Percentiles rank a stretch among this genome's conserved stretches.
phyloP scores from a whole-genome alignment of 2,113 vertebrate genomes.

The Sapayoa aenigma region DNA sequence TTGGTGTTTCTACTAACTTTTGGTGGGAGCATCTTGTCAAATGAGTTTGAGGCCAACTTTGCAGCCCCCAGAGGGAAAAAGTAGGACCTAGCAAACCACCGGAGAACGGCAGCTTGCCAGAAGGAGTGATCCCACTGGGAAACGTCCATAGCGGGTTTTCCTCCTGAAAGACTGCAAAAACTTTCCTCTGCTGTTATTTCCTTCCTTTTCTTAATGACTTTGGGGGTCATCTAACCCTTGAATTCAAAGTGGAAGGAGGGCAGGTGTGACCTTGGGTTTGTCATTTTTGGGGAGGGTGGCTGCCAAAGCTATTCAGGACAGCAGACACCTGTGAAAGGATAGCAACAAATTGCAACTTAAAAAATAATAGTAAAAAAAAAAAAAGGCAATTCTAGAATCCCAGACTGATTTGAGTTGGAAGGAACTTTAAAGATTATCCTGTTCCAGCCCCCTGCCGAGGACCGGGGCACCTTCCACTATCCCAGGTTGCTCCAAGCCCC shows the following conservation, averaged over 20 bases:
- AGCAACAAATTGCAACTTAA: neutral
- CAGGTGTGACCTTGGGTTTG: neutral
- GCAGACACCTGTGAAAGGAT: neutral
- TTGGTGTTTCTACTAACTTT: neutral
- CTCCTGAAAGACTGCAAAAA: neutral
- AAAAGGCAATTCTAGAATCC: neutral
- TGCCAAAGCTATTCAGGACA: neutral
- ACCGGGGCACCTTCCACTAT: rapidly evolving
- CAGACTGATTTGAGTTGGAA: neutral
- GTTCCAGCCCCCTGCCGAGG: rapidly evolving
- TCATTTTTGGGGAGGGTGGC: neutral
- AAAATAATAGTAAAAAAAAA: neutral
- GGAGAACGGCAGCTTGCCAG: neutral
- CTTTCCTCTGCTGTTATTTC: rapidly evolving
- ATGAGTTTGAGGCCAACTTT: neutral
- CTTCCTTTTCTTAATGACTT: neutral
- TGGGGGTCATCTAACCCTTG: rapidly evolving
- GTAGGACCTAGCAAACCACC: neutral
- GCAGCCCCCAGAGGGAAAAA: neutral
- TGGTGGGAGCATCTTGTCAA: neutral
- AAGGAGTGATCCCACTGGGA: neutral
- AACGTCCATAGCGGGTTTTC: neutral
- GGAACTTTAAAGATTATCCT: too few species aligned
- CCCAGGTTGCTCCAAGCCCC: rapidly evolving
- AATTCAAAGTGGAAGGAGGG: neutral